Evolutionary conservation across 2,797 vertebrate species (phyloP), one percentile per base, ranked within the genome.

Genomic region (Macropodus opercularis): DNA sequence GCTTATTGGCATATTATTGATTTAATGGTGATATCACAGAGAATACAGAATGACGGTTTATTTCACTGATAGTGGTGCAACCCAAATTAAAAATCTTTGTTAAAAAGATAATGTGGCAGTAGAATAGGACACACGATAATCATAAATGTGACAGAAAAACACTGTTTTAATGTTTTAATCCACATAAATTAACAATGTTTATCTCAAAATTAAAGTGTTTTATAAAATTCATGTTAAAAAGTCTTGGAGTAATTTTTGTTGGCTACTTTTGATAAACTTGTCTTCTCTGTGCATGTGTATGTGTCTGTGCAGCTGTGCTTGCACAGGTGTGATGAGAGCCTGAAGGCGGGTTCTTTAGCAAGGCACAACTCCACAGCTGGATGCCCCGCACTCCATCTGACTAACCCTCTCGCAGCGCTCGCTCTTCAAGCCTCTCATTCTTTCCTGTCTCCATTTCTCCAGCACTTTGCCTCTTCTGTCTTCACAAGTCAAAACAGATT

Each of bases 271-370:
- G 47, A 55, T 22, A 21, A 40, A 44, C 21, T 53, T 46, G 11
- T 67, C 69, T 61, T 68, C n/a, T 32, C 35, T 38, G 35, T 48
- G 46, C 8, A 22, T 15, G 29, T 53, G 36, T 56, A 26, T 34
- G 40, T 40, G 53, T 52, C 1, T 22, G 17, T 69, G 78, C 83
- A 86, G 80, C 78, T 89, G 87, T 76, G 77, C 75, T 73, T 73
- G 62, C 84, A 78, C 88, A 90, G 86, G 89, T 89, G 88, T 77
- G 78, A 85, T 60, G 61, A 84, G 80, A 80, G 79, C 80, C 86
- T 62, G 80, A 68, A 71, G 80, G 72, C 59, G 17, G 72, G 76
- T 79, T 80, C 78, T 87, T 72, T 24, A 73, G 79, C 69, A 58
- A 75, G 49, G 77, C 79, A 81, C 75, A 80, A 80, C 83, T 75